These are phyloP conservation scores for Gymnocephalus cernua DNA, from an alignment of 2,113 vertebrate genomes.

Conservation along the genomic window DNA sequence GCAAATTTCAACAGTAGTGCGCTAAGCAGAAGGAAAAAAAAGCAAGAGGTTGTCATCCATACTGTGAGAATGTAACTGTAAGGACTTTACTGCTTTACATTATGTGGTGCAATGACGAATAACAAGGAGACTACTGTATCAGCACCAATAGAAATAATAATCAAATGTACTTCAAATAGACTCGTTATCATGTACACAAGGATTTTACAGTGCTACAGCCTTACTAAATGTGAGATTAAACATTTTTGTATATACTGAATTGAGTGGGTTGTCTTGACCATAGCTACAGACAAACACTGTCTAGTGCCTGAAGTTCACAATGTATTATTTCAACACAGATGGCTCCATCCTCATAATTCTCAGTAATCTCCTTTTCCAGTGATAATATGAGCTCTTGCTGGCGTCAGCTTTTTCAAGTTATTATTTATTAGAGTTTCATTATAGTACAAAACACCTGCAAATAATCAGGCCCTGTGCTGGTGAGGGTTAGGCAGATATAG, in stretches of 20 bases:
- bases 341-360: neutral
- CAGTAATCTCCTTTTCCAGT: slow-evolving; percentile 27
- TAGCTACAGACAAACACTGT: neutral
- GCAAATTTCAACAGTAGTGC: slow-evolving; percentile 48
- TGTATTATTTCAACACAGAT: slow-evolving; percentile 15
- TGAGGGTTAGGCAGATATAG: slow-evolving; percentile 27
- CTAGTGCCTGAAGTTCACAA: neutral
- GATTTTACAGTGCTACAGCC: neutral
- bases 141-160: slow-evolving; percentile 1
- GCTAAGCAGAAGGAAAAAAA: slow-evolving; percentile 17
- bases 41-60: slow-evolving; percentile 13
- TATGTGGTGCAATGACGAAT: slow-evolving; percentile 13
- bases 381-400: slow-evolving; percentile 28
- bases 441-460: slow-evolving; percentile 12
- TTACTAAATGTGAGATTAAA: neutral
- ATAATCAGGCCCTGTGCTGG: slow-evolving; percentile 31
- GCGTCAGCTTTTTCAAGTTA: slow-evolving; percentile 43
- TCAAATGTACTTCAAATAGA: neutral
- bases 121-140: neutral
- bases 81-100: slow-evolving; percentile 13
- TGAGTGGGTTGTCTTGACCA: neutral
- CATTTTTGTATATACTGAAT: neutral
- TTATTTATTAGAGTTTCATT: slow-evolving; percentile 26
- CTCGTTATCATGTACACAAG: neutral
- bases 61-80: slow-evolving; percentile 1